Percentiles rank a stretch among this genome's conserved stretches.
Conservation (phyloP, 2,888 invertebrate genomes). For the Oscheius sp. region DNA sequence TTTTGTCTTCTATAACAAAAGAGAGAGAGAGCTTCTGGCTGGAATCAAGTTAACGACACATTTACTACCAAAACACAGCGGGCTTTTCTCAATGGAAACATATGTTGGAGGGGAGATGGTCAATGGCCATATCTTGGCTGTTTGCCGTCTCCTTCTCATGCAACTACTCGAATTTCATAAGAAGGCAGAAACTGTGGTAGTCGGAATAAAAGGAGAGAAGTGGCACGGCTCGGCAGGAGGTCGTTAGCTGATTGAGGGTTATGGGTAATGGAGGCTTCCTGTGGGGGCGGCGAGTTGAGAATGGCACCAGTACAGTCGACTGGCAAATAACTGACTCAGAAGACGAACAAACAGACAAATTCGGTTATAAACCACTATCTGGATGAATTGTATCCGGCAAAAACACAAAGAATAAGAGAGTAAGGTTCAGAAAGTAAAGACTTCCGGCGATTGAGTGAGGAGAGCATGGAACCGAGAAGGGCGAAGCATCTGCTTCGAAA, state of each 20-base stretch:
- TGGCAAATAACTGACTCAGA: background rate
- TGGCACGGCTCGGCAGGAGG: background rate
- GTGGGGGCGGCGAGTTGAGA: background rate
- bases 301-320: background rate
- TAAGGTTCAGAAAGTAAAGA: background rate
- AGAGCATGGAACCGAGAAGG: background rate
- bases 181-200: background rate
- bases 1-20: too few species aligned
- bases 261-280: conserved; percentile 34
- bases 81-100: too few species aligned
- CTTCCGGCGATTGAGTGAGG: background rate
- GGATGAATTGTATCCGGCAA: background rate
- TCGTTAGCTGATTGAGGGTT: conserved; percentile 37
- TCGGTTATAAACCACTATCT: background rate
- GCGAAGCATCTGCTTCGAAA: conserved; percentile 13
- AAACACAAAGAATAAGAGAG: background rate
- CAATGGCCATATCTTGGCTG: too few species aligned
- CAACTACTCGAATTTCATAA: conserved; percentile 25
- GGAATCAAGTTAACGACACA: too few species aligned
- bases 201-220: background rate
- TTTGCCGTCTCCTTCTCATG: conserved; percentile 25
- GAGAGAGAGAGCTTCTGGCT: too few species aligned
- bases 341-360: background rate
- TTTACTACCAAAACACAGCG: too few species aligned
- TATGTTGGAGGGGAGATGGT: too few species aligned